phyloP scores from a whole-genome alignment of 2,113 vertebrate species.

The Sebastes schlegelii region DNA sequence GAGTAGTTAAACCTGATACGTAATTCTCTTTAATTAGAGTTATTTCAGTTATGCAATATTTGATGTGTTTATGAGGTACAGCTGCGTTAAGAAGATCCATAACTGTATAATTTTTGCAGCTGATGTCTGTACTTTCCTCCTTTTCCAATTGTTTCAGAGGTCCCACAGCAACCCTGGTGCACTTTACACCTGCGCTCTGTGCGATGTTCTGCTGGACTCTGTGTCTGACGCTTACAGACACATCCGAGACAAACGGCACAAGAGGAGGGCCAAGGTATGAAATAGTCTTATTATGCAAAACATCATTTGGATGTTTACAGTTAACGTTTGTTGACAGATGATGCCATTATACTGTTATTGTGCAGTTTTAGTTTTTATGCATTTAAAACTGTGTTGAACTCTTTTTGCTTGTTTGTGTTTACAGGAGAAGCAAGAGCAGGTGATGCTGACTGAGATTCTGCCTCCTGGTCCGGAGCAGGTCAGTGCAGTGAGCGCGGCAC shows the following conservation, averaged over 20 bases:
- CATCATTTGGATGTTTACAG: neutral
- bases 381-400: neutral
- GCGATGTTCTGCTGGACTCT: constrained; percentile 90
- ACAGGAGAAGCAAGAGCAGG: constrained; percentile 91
- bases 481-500: constrained; percentile 83
- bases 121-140: neutral
- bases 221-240: constrained; percentile 90
- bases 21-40: neutral
- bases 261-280: constrained; percentile 89
- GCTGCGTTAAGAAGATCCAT: neutral
- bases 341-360: neutral
- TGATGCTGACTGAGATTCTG: constrained; percentile 87
- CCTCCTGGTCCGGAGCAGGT: constrained; percentile 88
- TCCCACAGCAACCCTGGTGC: constrained; percentile 86
- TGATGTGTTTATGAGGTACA: neutral
- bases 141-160: constrained; percentile 78
- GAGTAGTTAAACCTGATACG: too few species aligned
- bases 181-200: constrained; percentile 89
- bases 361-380: neutral
- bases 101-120: neutral
- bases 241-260: constrained; percentile 93
- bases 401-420: constrained; percentile 28
- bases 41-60: constrained; percentile 3
- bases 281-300: neutral
- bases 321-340: neutral